phyloP scores from a whole-genome alignment of 2,113 vertebrate species.

The Tyrannus savana region DNA sequence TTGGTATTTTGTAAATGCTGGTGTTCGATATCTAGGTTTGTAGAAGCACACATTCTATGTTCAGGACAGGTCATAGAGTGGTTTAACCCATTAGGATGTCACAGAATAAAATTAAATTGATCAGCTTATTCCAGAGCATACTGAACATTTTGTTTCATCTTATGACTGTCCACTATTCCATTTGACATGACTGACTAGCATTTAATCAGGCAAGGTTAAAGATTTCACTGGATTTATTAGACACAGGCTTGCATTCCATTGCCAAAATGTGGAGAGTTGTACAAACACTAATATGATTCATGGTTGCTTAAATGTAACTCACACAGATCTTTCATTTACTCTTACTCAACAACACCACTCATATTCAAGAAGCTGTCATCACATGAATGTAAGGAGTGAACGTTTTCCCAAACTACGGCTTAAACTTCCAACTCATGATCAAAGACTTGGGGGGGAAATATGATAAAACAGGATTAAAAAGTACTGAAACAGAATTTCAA shows the following conservation, averaged over 20 bases:
- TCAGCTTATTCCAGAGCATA: neutral
- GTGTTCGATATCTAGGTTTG: neutral
- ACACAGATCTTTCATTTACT: neutral
- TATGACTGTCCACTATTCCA: neutral
- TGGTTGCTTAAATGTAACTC: neutral
- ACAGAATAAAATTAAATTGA: neutral
- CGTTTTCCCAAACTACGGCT: neutral
- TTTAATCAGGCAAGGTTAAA: constrained; percentile 6
- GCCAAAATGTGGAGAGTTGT: neutral
- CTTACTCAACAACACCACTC: neutral
- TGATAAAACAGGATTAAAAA: neutral
- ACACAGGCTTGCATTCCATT: neutral
- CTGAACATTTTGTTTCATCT: neutral
- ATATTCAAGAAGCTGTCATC: neutral
- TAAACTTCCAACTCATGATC: neutral
- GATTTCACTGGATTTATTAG: neutral
- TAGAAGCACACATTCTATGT: neutral
- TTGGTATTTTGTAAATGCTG: neutral
- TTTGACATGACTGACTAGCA: neutral
- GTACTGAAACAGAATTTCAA: neutral
- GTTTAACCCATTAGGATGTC: neutral
- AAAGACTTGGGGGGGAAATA: neutral
- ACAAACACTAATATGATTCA: neutral
- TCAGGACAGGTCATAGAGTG: neutral
- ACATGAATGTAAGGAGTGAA: neutral